A percentile compares a stretch with the other conserved stretches of the same genome.
Evolutionary conservation across 2,113 vertebrate genomes (phyloP).

Genomic region (Sorex fumeus): DNA sequence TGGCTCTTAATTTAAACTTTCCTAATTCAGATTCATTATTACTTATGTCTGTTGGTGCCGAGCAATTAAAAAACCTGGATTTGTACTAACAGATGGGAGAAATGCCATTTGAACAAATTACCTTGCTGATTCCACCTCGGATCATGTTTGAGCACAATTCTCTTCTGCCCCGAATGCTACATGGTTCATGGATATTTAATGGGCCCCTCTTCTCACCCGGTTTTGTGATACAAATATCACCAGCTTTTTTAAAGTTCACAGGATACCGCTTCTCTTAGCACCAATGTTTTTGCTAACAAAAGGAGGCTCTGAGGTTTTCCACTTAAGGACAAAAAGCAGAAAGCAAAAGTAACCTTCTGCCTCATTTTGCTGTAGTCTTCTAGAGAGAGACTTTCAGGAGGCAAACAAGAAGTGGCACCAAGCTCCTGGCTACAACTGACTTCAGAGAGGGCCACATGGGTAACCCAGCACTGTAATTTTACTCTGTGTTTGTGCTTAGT

Average conservation of each 20-base stretch:
- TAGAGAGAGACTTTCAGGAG: not conserved
- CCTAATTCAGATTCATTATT: slow-evolving; percentile 67
- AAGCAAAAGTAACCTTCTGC: not conserved
- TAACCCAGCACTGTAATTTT: not conserved
- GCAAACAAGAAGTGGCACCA: not conserved
- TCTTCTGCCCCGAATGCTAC: not conserved
- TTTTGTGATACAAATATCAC: slow-evolving; percentile 23
- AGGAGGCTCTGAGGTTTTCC: not conserved
- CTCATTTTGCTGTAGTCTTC: not conserved
- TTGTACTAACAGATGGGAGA: slow-evolving; percentile 71
- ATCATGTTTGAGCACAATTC: not conserved
- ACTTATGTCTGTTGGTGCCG: slow-evolving; percentile 39
- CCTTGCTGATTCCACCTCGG: slow-evolving; percentile 55
- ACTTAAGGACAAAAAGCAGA: not conserved
- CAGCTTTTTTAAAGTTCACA: not conserved
- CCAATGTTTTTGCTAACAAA: not conserved
- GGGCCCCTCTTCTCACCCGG: slow-evolving; percentile 49
- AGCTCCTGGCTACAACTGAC: not conserved
- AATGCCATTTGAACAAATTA: slow-evolving; percentile 67
- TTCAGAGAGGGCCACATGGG: no score
- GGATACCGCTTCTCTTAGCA: not conserved
- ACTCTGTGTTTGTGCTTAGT: not conserved
- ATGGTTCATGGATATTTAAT: not conserved
- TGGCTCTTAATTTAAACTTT: slow-evolving; percentile 70
- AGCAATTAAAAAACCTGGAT: slow-evolving; percentile 68